A percentile compares a stretch with the other conserved stretches of the same genome.
phyloP scores from a whole-genome alignment of 1,140 invertebrate species.

The Drosophila dunni region DNA sequence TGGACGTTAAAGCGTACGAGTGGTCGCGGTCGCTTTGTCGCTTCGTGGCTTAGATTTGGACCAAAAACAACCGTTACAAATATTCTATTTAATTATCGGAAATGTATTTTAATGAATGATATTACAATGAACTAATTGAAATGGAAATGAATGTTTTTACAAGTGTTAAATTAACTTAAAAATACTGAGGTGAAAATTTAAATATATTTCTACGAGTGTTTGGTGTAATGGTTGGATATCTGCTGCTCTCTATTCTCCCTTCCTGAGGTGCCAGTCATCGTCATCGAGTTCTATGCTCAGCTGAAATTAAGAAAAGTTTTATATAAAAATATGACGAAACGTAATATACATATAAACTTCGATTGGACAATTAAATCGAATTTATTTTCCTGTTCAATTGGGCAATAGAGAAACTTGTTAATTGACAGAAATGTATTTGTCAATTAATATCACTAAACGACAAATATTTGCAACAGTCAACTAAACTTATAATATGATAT shows the following conservation, averaged over 20 bases:
- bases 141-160: neutral
- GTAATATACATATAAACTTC: neutral
- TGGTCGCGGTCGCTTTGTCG: conserved; percentile 11
- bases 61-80: neutral
- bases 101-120: neutral
- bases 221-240: conserved; percentile 1
- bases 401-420: neutral
- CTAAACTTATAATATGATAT: too few relatives aligned
- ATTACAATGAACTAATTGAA: neutral
- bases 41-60: neutral
- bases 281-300: neutral
- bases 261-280: conserved; percentile 1
- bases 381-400: conserved; percentile 12
- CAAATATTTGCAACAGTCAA: neutral
- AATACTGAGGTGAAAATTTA: neutral
- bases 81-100: conserved; percentile 2
- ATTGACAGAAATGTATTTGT: conserved; percentile 9
- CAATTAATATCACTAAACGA: conserved; percentile 3
- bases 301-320: conserved; percentile 9
- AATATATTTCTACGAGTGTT: neutral
- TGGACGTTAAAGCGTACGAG: conserved; percentile 51
- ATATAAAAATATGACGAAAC: neutral
- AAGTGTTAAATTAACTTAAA: conserved; percentile 2
- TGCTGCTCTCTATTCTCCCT: neutral
- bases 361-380: conserved; percentile 17